Conservation (phyloP, 2,888 invertebrate species). For the Adineta ricciae region DNA sequence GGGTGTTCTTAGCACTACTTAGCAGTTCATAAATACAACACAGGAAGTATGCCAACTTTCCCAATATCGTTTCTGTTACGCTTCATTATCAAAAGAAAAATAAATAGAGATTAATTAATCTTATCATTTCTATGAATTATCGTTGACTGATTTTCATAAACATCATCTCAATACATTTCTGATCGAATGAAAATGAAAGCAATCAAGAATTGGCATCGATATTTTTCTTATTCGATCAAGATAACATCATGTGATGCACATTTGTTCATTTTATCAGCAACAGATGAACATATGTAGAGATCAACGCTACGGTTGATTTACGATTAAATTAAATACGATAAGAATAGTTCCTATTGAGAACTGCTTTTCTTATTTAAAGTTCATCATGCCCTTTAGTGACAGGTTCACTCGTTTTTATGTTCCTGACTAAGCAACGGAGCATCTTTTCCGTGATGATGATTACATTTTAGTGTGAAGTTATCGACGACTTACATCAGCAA, state of each 20-base stretch:
- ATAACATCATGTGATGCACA: background rate
- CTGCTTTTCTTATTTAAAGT: background rate
- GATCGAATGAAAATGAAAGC: background rate
- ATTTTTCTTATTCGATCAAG: background rate
- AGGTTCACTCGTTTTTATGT: no score
- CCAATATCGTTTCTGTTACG: background rate
- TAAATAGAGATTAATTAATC: background rate
- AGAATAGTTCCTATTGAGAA: background rate
- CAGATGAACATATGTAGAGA: background rate
- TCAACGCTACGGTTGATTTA: background rate
- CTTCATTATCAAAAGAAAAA: background rate
- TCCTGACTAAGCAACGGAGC: no score
- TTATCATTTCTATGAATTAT: no score
- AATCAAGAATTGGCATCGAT: background rate
- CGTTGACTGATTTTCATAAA: no score
- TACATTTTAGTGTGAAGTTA: background rate
- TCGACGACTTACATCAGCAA: background rate
- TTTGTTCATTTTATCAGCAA: background rate
- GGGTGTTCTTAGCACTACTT: background rate
- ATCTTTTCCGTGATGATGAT: no score
- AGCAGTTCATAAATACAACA: background rate
- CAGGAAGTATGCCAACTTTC: background rate
- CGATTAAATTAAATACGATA: background rate
- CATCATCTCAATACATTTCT: background rate
- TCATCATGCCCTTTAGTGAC: background rate